Base-by-base conservation (phyloP, 2,888 invertebrate genomes). In the Mesorhabditis belari region DNA sequence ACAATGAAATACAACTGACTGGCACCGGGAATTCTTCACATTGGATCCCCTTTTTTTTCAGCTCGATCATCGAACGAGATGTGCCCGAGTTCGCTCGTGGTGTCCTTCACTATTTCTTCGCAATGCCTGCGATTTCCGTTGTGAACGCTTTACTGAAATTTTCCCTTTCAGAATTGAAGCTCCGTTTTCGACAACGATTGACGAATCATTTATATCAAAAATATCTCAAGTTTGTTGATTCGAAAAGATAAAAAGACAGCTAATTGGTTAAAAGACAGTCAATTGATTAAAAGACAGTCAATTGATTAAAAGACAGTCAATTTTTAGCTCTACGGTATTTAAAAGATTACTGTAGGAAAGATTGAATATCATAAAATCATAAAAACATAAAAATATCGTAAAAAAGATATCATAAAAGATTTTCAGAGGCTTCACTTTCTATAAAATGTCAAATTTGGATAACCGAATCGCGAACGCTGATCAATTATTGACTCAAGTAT, bases 381-480 rank as follows among this genome's bases (percentile, higher is more conserved):
- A 26, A 3, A 55, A 19, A n/a, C 28, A 9, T 12, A 17, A 2
- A 54, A 55, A 27, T 55, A 29, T 17, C 17, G 25, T 56, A 21
- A 35, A 35, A 50, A 17, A 12, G 27, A 3, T 25, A n/a, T 49
- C 9, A 4, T 17, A 57, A 2, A 28, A 17, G 3, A 53, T 23
- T 24, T 35, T 23, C 17, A 77, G 75, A 58, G 77, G 77, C 19
- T 78, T 79, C 65, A 79, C 92, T 0, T 93, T 92, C 83, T 93
- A 92, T 81, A 87, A 92, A 66, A 91, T 92, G 17, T 88, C 89
- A 17, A 92, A 92, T 78, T 84, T 96, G 75, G 96, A 96, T 81
- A 90, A 90, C 17, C 86, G 96, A 75, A 87, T 96, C 58, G 91
- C 94, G 77, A 96, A 95, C 82, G 92, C 93, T 28, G 95, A 96